phyloP scores from a whole-genome alignment of 2,797 vertebrate species.

The Triplophysa yarkandensis region DNA sequence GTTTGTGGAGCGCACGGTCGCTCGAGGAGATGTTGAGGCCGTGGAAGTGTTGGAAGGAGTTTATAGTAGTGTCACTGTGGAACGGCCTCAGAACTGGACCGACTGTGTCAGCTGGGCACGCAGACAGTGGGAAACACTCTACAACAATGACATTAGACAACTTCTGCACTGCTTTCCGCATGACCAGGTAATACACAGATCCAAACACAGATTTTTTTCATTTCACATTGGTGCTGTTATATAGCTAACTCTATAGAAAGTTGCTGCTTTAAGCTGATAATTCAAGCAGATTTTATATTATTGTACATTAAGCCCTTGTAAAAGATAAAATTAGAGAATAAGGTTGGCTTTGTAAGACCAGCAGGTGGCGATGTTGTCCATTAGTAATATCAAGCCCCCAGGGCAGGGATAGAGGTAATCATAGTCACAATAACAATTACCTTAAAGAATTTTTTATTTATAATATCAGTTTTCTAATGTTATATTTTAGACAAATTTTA shows the following conservation, averaged over 20 bases:
- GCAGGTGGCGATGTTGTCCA: conserved; percentile 45
- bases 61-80: conserved; percentile 65
- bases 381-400: neutral
- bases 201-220: neutral
- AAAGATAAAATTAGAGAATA: neutral
- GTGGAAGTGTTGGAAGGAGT: conserved; percentile 72
- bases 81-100: conserved; percentile 73
- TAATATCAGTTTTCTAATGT: too few relatives aligned
- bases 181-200: conserved; percentile 69
- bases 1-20: conserved; percentile 66
- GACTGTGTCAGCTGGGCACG: conserved; percentile 87
- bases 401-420: neutral
- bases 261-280: too few relatives aligned
- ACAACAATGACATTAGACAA: conserved; percentile 74
- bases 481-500: too few relatives aligned
- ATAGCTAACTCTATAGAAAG: too few relatives aligned
- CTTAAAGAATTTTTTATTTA: neutral
- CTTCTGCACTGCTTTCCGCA: conserved; percentile 79
- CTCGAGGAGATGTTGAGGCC: conserved; percentile 64
- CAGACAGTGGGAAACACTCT: conserved; percentile 80
- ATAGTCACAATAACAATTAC: neutral
- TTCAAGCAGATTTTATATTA: too few relatives aligned
- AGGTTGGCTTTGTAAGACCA: neutral
- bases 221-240: too few relatives aligned
- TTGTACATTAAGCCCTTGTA: neutral